Conservation (phyloP, 2,888 invertebrate species). For the Andrena chrysosceles region DNA sequence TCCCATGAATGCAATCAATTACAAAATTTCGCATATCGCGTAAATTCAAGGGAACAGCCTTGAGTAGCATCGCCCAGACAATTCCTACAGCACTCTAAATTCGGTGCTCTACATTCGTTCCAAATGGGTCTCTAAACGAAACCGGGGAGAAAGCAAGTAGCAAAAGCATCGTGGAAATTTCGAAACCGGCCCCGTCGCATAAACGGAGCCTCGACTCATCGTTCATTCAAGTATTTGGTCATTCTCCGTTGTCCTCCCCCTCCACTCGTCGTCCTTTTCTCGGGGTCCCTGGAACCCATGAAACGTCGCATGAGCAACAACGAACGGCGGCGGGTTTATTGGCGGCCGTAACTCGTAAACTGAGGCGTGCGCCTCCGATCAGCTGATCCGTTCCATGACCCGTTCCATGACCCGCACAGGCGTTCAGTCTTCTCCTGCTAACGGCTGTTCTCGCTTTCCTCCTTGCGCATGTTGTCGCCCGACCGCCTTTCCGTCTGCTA, state of each 20-base stretch:
- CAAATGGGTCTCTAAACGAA: slow-evolving; percentile 1
- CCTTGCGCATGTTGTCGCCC: slow-evolving; percentile 16
- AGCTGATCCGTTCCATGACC: slow-evolving; percentile 85
- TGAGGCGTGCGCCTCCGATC: slow-evolving; percentile 84
- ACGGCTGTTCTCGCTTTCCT: slow-evolving; percentile 61
- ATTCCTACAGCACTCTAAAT: too few relatives aligned
- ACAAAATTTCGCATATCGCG: neutral
- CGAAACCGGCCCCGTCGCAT: slow-evolving; percentile 20
- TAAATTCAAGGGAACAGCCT: too few relatives aligned
- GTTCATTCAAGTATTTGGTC: slow-evolving; percentile 78
- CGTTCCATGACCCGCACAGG: slow-evolving; percentile 83
- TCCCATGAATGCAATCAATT: too few relatives aligned
- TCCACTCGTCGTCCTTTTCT: slow-evolving; percentile 68
- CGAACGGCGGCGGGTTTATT: slow-evolving; percentile 84
- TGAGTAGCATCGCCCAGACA: too few relatives aligned
- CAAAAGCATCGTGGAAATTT: slow-evolving; percentile 10
- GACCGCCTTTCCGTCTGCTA: neutral
- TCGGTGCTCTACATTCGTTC: slow-evolving; percentile 24
- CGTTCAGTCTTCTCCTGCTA: slow-evolving; percentile 67
- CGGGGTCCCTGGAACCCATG: slow-evolving; percentile 76
- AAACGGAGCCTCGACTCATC: slow-evolving; percentile 69
- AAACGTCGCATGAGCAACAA: slow-evolving; percentile 82
- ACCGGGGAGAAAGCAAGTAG: neutral
- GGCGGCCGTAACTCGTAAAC: slow-evolving; percentile 85
- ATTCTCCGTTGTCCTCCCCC: slow-evolving; percentile 64